phyloP scores from a whole-genome alignment of 92 coral and sea anemone species.

The Micromussa lordhowensis region DNA sequence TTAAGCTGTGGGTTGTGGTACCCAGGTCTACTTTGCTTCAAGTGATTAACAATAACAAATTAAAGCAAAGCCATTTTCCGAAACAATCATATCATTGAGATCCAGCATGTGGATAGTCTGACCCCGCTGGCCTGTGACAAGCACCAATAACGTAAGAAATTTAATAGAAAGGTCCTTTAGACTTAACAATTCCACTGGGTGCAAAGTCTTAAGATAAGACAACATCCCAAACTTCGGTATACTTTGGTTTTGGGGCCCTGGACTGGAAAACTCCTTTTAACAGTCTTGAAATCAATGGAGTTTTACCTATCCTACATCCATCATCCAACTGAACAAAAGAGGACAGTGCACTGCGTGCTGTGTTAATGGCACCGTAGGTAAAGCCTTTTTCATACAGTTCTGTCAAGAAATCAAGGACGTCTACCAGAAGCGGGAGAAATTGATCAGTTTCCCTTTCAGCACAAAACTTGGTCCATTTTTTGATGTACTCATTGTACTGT shows the following conservation, averaged over 20 bases:
- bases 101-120: constrained; percentile 34
- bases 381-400: constrained; percentile 41
- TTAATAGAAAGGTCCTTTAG: background rate
- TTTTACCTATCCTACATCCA: background rate
- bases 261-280: too few relatives aligned
- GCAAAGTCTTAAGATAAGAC: constrained; percentile 23
- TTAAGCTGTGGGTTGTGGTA: constrained; percentile 21
- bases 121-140: background rate
- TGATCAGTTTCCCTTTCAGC: too few relatives aligned
- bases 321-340: background rate
- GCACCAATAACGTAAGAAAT: background rate
- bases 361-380: constrained; percentile 23
- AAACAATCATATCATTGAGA: background rate
- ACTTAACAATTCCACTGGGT: constrained; percentile 14
- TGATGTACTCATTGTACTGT: constrained; percentile 42
- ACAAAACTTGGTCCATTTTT: constrained; percentile 26
- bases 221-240: constrained; percentile 60
- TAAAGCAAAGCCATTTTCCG: constrained; percentile 4
- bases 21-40: constrained; percentile 56
- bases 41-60: constrained; percentile 28
- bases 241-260: constrained; percentile 10
- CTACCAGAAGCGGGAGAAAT: constrained; percentile 26
- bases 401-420: background rate
- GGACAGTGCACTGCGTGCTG: constrained; percentile 20
- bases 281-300: too few relatives aligned